Evolutionary conservation across 2,113 vertebrate genomes (phyloP), one percentile per base, ranked within the genome.

Genomic region (Amblyopsis rosae): DNA sequence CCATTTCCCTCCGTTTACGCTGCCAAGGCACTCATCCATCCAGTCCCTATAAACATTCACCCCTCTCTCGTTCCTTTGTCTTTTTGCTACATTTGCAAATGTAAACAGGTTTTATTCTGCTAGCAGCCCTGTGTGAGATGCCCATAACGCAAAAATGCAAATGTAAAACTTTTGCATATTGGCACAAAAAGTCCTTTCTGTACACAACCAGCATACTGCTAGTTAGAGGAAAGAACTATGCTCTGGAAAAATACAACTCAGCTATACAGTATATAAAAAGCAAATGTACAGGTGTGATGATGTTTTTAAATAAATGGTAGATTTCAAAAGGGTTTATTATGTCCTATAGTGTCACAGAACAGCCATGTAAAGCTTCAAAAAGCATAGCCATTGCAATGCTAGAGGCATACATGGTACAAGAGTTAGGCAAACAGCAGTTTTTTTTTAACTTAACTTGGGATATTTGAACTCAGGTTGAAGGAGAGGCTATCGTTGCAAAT

Each of bases 41-140:
- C 69, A 64, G 9, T 33, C 35, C 54, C 13, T 59, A 61, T 62
- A 56, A 67, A 69, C 65, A 59, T 51, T 59, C 15, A 46, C 62
- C 70, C 54, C 61, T 66, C 41, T n/a, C 58, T 67, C 61, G 26
- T 17, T 47, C 70, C 59, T 54, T 66, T 68, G 55, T 69, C 41
- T 16, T 76, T 59, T 82, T 85, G 81, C 86, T 87, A 89, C 86
- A 87, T 77, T 74, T 74, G 68, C 57, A 62, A 75, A 76, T 78
- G 84, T 87, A 86, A 89, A 89, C 86, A 82, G 65, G 72, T 70
- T 71, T 75, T 59, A 49, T 62, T 63, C 70, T 10, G 65, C 74
- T 67, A 74, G 72, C 75, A 80, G 73, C 69, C 48, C 77, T 51
- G 53, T 51, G 48, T 70, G 57, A 82, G 60, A 71, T 46, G 67